A percentile compares a stretch with the other conserved stretches of the same genome.
These are phyloP conservation scores for Sminthurides aquaticus DNA, from an alignment of 2,888 invertebrate genomes.

Conservation along the genomic window DNA sequence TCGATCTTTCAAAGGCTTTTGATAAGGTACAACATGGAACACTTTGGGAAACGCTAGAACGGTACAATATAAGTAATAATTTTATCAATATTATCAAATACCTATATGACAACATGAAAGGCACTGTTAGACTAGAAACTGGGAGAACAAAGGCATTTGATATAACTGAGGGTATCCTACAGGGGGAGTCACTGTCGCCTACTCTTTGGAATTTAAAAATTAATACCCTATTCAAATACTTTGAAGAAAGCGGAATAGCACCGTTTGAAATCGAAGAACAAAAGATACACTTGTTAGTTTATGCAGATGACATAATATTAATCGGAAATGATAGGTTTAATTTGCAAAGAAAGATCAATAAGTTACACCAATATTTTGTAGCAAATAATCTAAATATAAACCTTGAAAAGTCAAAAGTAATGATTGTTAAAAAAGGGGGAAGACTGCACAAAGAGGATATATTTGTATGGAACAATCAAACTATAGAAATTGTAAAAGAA, in stretches of 20 bases:
- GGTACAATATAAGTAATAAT: not conserved
- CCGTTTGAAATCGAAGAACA: not conserved
- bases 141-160: not conserved
- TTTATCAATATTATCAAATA: slow-evolving; percentile 5
- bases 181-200: slow-evolving; percentile 6
- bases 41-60: slow-evolving; percentile 2
- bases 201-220: not conserved
- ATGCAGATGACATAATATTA: slow-evolving; percentile 10
- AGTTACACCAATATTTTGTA: too few relatives aligned
- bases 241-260: not conserved
- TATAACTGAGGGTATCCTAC: slow-evolving; percentile 10
- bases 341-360: too few relatives aligned
- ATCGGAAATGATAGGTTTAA: too few relatives aligned
- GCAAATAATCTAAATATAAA: too few relatives aligned
- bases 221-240: not conserved
- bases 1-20: slow-evolving; percentile 9
- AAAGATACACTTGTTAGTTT: slow-evolving; percentile 1
- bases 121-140: not conserved
- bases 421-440: too few relatives aligned
- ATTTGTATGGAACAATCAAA: too few relatives aligned
- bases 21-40: not conserved
- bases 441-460: too few relatives aligned
- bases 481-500: too few relatives aligned
- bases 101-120: slow-evolving; percentile 4
- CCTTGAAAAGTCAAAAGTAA: too few relatives aligned